Percentiles rank a stretch among this genome's conserved stretches.
phyloP scores from a whole-genome alignment of 2,113 vertebrate species.

The Oncorhynchus nerka region DNA sequence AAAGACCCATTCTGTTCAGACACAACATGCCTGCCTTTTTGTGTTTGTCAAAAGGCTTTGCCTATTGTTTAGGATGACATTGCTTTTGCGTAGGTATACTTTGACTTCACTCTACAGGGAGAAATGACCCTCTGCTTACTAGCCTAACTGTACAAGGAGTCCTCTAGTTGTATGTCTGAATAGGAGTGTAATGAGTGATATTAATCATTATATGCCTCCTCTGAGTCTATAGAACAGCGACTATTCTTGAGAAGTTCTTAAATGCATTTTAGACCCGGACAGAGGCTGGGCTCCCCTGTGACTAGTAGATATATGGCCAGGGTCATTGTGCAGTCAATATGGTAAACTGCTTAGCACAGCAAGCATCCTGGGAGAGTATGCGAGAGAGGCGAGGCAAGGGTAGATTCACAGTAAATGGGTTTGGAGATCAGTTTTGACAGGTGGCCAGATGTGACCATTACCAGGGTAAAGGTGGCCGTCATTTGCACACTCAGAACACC shows the following conservation, averaged over 20 bases:
- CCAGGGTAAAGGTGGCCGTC: background rate
- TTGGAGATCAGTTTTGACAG: conserved; percentile 1
- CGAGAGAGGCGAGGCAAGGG: too few species aligned
- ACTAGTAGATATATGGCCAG: background rate
- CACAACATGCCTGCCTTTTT: conserved; percentile 83
- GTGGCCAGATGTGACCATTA: background rate
- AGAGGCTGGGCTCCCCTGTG: too few species aligned
- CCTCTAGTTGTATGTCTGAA: too few species aligned
- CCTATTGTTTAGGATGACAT: background rate
- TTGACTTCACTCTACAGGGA: too few species aligned
- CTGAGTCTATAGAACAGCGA: too few species aligned
- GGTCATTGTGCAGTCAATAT: background rate
- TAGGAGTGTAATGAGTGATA: too few species aligned
- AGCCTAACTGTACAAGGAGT: background rate
- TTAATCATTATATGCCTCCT: too few species aligned
- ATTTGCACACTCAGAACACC: too few species aligned
- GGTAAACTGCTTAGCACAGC: background rate
- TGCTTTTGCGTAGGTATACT: too few species aligned
- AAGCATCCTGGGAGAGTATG: background rate
- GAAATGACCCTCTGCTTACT: background rate
- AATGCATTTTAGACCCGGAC: too few species aligned
- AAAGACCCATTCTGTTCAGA: conserved; percentile 99
- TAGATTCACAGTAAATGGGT: background rate
- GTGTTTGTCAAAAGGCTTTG: background rate
- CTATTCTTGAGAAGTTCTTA: too few species aligned